Percentiles rank a stretch among this genome's conserved stretches.
Evolutionary conservation across 2,113 vertebrate genomes (phyloP).

Genomic region (Tretioscincus oriximinensis): DNA sequence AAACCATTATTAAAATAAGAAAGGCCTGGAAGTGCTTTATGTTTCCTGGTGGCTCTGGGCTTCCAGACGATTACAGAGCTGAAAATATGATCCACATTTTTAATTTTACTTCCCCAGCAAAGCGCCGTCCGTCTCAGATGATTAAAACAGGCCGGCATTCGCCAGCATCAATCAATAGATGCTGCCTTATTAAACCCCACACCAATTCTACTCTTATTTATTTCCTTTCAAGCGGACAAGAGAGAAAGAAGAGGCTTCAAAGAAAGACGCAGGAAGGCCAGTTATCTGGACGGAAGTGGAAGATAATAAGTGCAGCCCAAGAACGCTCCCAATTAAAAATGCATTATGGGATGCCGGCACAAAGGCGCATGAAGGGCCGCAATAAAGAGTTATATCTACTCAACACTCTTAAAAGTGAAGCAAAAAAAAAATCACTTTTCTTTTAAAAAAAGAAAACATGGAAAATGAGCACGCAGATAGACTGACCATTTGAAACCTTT

Average conservation of each 20-base stretch:
- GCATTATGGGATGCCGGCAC: conserved; percentile 51
- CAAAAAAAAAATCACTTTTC: conserved; percentile 36
- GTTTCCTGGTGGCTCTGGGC: not conserved
- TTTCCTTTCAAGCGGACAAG: conserved; percentile 6
- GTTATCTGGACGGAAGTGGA: conserved; percentile 40
- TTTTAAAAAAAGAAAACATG: conserved; percentile 72
- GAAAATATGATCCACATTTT: conserved; percentile 30
- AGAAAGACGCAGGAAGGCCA: conserved; percentile 56
- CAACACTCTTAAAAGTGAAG: no score
- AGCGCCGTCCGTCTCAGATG: conserved; percentile 53
- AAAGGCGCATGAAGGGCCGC: conserved; percentile 56
- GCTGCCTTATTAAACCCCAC: conserved; percentile 45
- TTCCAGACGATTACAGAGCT: not conserved
- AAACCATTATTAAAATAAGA: not conserved
- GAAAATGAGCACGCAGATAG: not conserved
- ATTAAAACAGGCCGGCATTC: conserved; percentile 50
- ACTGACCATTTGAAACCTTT: no score
- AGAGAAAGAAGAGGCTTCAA: not conserved
- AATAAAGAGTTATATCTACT: conserved; percentile 61
- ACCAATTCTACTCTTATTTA: conserved; percentile 6
- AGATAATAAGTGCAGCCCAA: conserved; percentile 63
- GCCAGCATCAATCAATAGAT: conserved; percentile 54
- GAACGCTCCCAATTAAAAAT: conserved; percentile 72
- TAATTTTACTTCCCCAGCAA: conserved; percentile 42
- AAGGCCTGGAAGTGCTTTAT: not conserved